Conservation (phyloP, 2,888 invertebrate genomes). For the Pherbina coryleti region DNA sequence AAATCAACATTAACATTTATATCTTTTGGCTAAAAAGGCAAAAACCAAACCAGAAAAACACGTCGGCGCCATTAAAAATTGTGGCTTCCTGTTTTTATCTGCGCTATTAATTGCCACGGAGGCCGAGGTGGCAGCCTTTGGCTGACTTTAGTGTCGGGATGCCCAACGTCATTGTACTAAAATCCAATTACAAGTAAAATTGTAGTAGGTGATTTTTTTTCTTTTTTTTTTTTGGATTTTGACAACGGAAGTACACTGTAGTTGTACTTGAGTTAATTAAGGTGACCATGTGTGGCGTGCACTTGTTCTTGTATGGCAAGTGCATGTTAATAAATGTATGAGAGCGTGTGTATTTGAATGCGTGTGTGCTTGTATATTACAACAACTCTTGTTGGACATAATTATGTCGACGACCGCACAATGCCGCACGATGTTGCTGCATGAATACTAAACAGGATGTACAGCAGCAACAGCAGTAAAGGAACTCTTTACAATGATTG, state of each 20-base stretch:
- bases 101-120: not conserved
- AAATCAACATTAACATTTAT: too few relatives aligned
- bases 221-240: not conserved
- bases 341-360: not conserved
- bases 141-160: not conserved
- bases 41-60: not conserved
- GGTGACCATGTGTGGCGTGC: not conserved
- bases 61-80: not conserved
- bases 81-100: not conserved
- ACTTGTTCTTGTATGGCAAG: not conserved
- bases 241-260: not conserved
- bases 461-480: not conserved
- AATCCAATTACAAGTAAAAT: not conserved
- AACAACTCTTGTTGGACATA: not conserved
- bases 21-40: too few relatives aligned
- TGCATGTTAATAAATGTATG: not conserved
- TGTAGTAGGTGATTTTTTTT: not conserved
- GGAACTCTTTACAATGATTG: too few relatives aligned
- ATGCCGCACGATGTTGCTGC: not conserved
- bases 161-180: not conserved
- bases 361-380: not conserved
- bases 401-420: conserved; percentile 14
- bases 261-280: conserved; percentile 13
- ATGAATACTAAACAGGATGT: not conserved
- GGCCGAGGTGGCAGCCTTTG: not conserved